Evolutionary conservation across 2,888 invertebrate species (phyloP), one percentile per base, ranked within the genome.

Genomic region (Flexamia atlantica): DNA sequence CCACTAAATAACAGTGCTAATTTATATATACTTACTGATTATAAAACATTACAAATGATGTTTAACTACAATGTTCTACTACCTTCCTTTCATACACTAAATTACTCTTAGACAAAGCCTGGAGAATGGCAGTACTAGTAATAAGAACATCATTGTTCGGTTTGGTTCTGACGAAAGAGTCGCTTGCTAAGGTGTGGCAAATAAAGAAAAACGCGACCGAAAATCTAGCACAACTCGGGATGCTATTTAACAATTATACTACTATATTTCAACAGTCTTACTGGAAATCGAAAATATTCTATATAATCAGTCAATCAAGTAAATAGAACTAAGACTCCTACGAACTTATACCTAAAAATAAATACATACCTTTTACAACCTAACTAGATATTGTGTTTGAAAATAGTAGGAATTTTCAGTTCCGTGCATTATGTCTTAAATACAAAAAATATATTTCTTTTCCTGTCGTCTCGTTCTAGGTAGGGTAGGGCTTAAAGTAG

Each of bases 381-480:
- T 83, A 83, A 79, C 83, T 83, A 83, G 79, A 83, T 83, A 76
- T 76, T 83, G 83, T 83, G 83, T 83, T 76, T 79, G 83, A 83
- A 83, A 83, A 83, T 80, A 83, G 79, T 83, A 83, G 83, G 79
- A 83, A 83, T 83, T 46, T 80, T 83, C 79, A 79, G 57, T 83
- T 83, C 83, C 83, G 83, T 83, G 83, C 83, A 83, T 80, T 83
- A 60, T 83, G 79, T 83, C 64, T 53, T 80, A 76, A 76, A 83
- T 83, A 83, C 83, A 83, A 83, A 83, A 83, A 83, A 83, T 83
- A 83, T 83, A 83, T 68, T 70, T 79, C 80, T 80, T 80, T 80
- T 80, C 79, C 46, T 79, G 68, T 76, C 80, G 50, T 80, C 79
- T 64, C 79, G 74, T 79, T 68, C 83, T 79, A 79, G 70, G 80